Percentiles rank a stretch among this genome's conserved stretches.
These are phyloP conservation scores for Sesamia inferens DNA, from an alignment of 2,888 invertebrate genomes.

Conservation along the genomic window DNA sequence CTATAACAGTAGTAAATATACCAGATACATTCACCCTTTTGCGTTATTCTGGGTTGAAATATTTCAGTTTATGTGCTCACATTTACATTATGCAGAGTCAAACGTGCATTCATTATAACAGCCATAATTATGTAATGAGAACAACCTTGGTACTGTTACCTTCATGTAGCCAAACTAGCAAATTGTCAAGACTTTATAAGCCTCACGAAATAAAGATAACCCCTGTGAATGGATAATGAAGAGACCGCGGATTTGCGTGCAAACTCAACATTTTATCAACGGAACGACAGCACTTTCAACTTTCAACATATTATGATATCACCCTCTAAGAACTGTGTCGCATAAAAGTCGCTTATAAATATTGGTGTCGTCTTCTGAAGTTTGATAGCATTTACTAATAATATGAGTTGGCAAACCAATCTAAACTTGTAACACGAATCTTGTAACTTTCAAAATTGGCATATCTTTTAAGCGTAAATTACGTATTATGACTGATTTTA, in stretches of 20 bases:
- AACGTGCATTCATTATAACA: slow-evolving; percentile 66
- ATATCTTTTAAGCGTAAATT: slow-evolving; percentile 10
- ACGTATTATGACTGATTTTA: background rate
- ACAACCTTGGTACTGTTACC: slow-evolving; percentile 50
- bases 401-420: slow-evolving; percentile 58
- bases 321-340: slow-evolving; percentile 16
- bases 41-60: slow-evolving; percentile 54
- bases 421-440: slow-evolving; percentile 54
- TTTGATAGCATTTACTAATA: slow-evolving; percentile 44
- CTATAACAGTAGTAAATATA: slow-evolving; percentile 56
- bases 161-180: slow-evolving; percentile 18
- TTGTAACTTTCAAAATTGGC: slow-evolving; percentile 41
- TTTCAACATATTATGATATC: slow-evolving; percentile 39
- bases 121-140: slow-evolving; percentile 69
- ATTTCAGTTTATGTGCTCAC: slow-evolving; percentile 55
- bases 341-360: slow-evolving; percentile 27
- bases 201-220: slow-evolving; percentile 9
- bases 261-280: slow-evolving; percentile 54
- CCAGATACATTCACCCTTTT: slow-evolving; percentile 60
- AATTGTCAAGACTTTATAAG: slow-evolving; percentile 22
- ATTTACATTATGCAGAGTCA: slow-evolving; percentile 65
- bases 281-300: slow-evolving; percentile 47
- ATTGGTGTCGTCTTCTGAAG: slow-evolving; percentile 39
- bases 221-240: slow-evolving; percentile 17
- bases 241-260: slow-evolving; percentile 59